Evolutionary conservation across 2,797 vertebrate genomes (phyloP).

Genomic region (Spondyliosoma cantharus): DNA sequence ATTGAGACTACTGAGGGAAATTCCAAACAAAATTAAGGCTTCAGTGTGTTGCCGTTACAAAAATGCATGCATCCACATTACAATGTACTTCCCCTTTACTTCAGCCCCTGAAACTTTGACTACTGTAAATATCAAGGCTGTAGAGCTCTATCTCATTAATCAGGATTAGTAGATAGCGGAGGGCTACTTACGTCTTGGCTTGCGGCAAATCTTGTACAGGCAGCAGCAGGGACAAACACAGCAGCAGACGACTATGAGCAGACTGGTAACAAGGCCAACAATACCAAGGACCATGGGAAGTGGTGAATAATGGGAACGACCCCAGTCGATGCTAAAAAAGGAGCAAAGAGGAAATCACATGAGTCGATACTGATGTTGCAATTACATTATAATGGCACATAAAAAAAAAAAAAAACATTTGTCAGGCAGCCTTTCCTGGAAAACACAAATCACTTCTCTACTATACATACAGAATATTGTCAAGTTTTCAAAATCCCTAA

Average conservation of each 20-base stretch:
- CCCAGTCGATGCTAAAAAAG: conserved; percentile 6
- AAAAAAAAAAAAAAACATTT: background rate
- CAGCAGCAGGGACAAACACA: conserved; percentile 94
- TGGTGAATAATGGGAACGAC: rapidly evolving
- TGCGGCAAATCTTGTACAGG: conserved; percentile 91
- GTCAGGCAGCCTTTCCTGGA: background rate
- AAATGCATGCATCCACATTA: background rate
- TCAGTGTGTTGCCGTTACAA: background rate
- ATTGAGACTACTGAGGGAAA: background rate
- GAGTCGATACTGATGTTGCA: background rate
- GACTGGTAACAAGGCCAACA: conserved; percentile 44
- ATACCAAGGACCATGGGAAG: conserved; percentile 67
- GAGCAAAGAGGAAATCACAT: background rate
- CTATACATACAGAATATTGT: background rate
- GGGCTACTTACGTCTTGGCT: conserved; percentile 85
- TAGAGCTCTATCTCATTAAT: background rate
- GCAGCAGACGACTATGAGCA: conserved; percentile 86
- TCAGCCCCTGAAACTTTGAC: background rate
- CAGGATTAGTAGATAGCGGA: background rate
- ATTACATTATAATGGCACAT: background rate
- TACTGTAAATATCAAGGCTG: background rate
- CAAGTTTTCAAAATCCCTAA: background rate
- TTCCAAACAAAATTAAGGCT: background rate
- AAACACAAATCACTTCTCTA: background rate
- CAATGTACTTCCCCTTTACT: background rate